Evolutionary conservation across 2,888 invertebrate genomes (phyloP), one percentile per base, ranked within the genome.

Genomic region (Pachydiplax longipennis): DNA sequence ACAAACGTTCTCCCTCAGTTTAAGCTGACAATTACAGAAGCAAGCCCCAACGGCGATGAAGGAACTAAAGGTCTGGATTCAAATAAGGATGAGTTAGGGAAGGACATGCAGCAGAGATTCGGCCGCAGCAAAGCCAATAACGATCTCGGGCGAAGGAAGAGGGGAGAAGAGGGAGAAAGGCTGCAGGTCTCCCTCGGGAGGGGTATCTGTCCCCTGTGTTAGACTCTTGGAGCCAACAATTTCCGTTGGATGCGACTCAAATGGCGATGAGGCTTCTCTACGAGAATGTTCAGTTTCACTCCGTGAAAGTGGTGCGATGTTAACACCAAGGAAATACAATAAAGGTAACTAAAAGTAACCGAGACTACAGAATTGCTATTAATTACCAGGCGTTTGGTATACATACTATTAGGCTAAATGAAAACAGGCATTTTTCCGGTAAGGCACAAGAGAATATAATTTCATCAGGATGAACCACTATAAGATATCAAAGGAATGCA

Each of bases 121-220:
- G 58, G 61, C 61, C 61, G 87, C 87, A 87, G 87, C 87, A 61
- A 87, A 37, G 87, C 87, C 87, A 87, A 37, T 87, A 87, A 87
- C 87, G 87, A 87, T 87, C 87, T 35, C 22, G 35, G 8, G 53
- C 61, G 3, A 37, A 15, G 73, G 8, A n/a, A 48, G 82, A 8
- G 83, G 22, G n/a, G 35, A 15, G 35, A 31, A 48, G 37, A 53
- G 22, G 8, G 61, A 22, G 18, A 35, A 18, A n/a, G 15, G 25
- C 58, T 83, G 48, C 82, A 25, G 25, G 8, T 44, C 48, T 25
- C 44, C 6, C 25, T 5, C 22, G 73, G 25, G 73, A 31, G 31
- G 61, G 22, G n/a, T 58, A 58, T 58, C 15, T 22, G n/a, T 25
- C 8, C 25, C n/a, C 65, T 25, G 44, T 44, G 40, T 44, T 0